Evolutionary conservation across 2,888 invertebrate genomes (phyloP).

Genomic region (Microctonus aethiopoides): DNA sequence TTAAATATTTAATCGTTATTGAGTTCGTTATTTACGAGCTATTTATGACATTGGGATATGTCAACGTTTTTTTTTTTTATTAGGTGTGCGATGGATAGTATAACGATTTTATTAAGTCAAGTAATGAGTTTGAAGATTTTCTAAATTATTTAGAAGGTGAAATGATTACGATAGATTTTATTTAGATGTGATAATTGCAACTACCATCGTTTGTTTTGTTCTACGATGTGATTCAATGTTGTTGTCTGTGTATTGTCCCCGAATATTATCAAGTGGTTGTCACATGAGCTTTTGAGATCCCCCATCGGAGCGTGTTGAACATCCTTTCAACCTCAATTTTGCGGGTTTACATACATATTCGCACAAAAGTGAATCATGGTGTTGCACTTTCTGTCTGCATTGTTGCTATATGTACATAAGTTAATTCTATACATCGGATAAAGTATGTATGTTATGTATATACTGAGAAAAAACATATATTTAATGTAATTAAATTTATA

Average conservation of each 20-base stretch:
- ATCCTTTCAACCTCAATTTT: slow-evolving; percentile 57
- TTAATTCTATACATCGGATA: no score
- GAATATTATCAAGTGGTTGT: slow-evolving; percentile 59
- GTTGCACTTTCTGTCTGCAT: slow-evolving; percentile 15
- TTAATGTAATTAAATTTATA: no score
- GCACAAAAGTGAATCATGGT: slow-evolving; percentile 10
- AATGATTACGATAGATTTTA: neutral
- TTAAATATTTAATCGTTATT: no score
- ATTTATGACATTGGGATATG: no score
- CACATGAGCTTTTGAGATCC: slow-evolving; percentile 53
- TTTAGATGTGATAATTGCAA: slow-evolving; percentile 51
- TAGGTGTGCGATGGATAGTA: no score
- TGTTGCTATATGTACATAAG: no score
- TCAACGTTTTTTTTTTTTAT: no score
- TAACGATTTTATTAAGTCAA: neutral
- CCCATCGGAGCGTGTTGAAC: slow-evolving; percentile 52
- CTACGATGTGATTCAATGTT: slow-evolving; percentile 53
- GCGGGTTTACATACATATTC: slow-evolving; percentile 47
- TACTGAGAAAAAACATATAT: no score
- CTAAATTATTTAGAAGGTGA: neutral
- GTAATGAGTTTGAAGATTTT: neutral
- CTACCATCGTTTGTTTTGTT: slow-evolving; percentile 50
- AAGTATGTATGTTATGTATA: no score
- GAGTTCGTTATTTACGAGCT: no score
- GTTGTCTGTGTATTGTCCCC: slow-evolving; percentile 53